These are phyloP conservation scores for Argynnis bischoffii DNA, from an alignment of 2,888 invertebrate genomes.

Conservation along the genomic window DNA sequence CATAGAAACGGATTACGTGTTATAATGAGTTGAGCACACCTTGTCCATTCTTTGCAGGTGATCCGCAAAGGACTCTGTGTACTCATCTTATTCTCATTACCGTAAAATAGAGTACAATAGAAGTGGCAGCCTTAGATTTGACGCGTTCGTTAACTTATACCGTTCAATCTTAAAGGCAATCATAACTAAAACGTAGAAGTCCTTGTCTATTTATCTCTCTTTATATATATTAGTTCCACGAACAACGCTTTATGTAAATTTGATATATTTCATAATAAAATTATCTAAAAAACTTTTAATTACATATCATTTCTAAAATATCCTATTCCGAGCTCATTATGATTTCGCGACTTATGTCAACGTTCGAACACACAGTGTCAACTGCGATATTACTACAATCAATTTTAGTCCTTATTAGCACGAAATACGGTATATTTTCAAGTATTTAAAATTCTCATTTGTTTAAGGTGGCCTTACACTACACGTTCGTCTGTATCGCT, in stretches of 20 bases:
- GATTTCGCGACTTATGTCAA: conserved; percentile 44
- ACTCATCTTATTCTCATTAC: conserved; percentile 39
- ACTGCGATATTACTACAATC: conserved; percentile 16
- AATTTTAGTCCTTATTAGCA: conserved; percentile 6
- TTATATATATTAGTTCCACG: too few species aligned
- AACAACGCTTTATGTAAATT: not conserved
- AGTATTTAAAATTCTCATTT: conserved; percentile 31
- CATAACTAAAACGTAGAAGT: not conserved
- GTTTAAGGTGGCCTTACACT: conserved; percentile 36
- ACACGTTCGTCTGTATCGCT: conserved; percentile 41
- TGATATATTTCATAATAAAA: not conserved
- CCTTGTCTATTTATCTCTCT: not conserved
- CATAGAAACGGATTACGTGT: conserved; percentile 21
- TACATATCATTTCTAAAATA: conserved; percentile 26
- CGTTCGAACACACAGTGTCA: conserved; percentile 26
- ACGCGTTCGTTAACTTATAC: not conserved
- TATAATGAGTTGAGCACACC: conserved; percentile 33
- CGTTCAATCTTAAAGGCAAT: not conserved
- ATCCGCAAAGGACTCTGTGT: conserved; percentile 34
- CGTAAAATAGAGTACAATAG: conserved; percentile 29
- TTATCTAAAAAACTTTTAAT: not conserved
- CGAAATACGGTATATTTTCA: conserved; percentile 14
- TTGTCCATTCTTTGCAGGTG: conserved; percentile 32
- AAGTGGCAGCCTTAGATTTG: conserved; percentile 19
- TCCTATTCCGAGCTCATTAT: conserved; percentile 42